Evolutionary conservation across 2,113 vertebrate genomes (phyloP).

Genomic region (Lophotis ruficrista): DNA sequence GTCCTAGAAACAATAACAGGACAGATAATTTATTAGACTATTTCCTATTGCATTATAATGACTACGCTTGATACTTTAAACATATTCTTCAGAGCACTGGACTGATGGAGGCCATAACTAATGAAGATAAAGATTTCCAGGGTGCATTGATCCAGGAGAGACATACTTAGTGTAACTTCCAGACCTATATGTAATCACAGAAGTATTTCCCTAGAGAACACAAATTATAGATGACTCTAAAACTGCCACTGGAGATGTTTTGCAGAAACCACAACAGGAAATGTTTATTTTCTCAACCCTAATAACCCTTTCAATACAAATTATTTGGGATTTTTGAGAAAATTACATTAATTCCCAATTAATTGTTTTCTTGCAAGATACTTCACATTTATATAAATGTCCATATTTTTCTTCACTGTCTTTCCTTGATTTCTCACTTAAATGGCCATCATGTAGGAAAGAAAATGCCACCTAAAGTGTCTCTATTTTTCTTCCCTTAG

Average conservation of each 20-base stretch:
- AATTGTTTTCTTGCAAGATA: not conserved
- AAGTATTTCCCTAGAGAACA: constrained; percentile 54
- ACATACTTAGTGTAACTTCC: constrained; percentile 19
- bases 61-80: not conserved
- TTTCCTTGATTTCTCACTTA: not conserved
- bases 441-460: not conserved
- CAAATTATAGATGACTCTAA: constrained; percentile 57
- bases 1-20: constrained; percentile 56
- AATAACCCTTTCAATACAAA: constrained; percentile 61
- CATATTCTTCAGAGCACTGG: not conserved
- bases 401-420: not conserved
- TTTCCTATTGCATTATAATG: constrained; percentile 60
- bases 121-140: constrained; percentile 55
- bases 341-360: constrained; percentile 38
- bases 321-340: constrained; percentile 49
- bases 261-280: constrained; percentile 73
- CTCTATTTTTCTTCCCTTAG: not conserved
- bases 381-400: not conserved
- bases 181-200: constrained; percentile 48
- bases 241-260: constrained; percentile 55
- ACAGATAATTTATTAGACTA: constrained; percentile 60
- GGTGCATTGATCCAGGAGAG: constrained; percentile 31
- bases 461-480: not conserved
- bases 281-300: constrained; percentile 70
- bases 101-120: constrained; percentile 15